These are phyloP conservation scores for Menidia menidia DNA, from an alignment of 2,797 vertebrate species.

Conservation along the genomic window DNA sequence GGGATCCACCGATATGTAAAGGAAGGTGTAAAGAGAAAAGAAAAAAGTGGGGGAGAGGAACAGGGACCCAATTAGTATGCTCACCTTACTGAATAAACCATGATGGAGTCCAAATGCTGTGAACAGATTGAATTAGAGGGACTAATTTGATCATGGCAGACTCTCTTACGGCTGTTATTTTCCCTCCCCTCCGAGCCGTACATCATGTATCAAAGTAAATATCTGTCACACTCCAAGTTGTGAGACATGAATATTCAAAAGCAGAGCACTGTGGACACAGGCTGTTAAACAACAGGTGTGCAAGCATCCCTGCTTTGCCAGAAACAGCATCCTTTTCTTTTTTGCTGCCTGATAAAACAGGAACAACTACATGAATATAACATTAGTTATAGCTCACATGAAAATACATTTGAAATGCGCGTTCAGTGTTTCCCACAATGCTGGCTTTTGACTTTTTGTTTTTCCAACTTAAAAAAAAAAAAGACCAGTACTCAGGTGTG, in stretches of 20 bases:
- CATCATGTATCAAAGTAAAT: constrained; percentile 53
- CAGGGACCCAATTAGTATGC: constrained; percentile 59
- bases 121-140: constrained; percentile 69
- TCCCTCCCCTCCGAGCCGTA: constrained; percentile 30
- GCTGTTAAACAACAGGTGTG: constrained; percentile 54
- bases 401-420: background rate
- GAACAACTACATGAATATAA: background rate
- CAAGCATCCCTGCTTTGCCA: constrained; percentile 30
- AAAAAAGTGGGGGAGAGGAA: constrained; percentile 29
- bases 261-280: constrained; percentile 25
- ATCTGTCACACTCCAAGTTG: constrained; percentile 31
- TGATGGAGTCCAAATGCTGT: constrained; percentile 65
- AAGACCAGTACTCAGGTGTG: background rate
- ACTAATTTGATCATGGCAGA: constrained; percentile 65
- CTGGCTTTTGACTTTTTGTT: background rate
- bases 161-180: constrained; percentile 52
- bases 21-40: constrained; percentile 16
- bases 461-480: background rate
- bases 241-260: constrained; percentile 11
- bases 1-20: constrained; percentile 3
- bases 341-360: background rate
- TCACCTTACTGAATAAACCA: constrained; percentile 69
- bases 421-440: constrained; percentile 10
- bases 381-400: constrained; percentile 1
- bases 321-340: constrained; percentile 4